Base-by-base conservation (phyloP, 2,113 vertebrate genomes). In the Sceloporus tristichus region DNA sequence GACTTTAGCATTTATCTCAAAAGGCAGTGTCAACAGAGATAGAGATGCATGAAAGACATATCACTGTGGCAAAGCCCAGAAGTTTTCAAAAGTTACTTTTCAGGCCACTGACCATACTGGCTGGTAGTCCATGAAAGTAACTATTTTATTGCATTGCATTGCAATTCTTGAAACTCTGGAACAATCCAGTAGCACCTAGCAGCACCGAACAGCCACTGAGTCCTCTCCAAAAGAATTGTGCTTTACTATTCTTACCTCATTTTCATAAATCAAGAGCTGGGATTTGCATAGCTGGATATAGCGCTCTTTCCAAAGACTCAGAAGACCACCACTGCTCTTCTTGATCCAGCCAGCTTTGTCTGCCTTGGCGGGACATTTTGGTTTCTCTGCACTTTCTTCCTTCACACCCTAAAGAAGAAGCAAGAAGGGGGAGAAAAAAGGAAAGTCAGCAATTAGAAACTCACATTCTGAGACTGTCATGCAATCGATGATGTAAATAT, bases 331-430 rank as follows among this genome's bases (percentile, higher is more conserved):
- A 0, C 97, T 97, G 94, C 96, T 98, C 94, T 98, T 99, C 96
- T 99, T 99, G 93, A 99, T 90, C 98, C 98, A 99, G 90, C 99
- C 98, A 0, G 97, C 97, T 91, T 99, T 99, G 87, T 97, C 97
- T 6, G 94, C 93, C 0, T 90, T 94, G 18, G 88, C 95, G 6
- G 96, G 86, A 90, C 94, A 90, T 90, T 95, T 96, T 8, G 96
- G 89, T 87, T 97, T 97, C 94, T 97, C 96, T 0, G 90, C 78
- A 7, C 95, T 92, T 5, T 96, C 96, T 71, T 97, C 97, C 95
- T 98, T 98, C 81, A 94, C 66, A 53, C 94, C 96, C 97, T 97
- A 91, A 65, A 91, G 92, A 18, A 53, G 92, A 1, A 93, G 54
- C 25, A 88, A 2, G 70, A 13, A 82, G 82, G 59, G 59, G 11